These are phyloP conservation scores for Ormia ochracea DNA, from an alignment of 2,888 invertebrate species.

Conservation along the genomic window DNA sequence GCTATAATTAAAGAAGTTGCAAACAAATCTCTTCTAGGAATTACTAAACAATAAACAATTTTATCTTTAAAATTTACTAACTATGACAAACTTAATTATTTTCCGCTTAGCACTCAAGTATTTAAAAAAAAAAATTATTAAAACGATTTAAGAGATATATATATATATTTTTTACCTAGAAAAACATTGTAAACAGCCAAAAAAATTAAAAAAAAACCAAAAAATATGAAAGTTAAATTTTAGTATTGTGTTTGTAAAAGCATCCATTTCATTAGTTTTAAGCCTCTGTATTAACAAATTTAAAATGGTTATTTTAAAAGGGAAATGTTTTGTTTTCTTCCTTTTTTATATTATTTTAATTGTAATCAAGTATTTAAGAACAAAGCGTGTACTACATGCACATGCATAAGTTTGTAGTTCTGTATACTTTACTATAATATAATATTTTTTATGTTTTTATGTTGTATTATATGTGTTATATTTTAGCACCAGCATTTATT, in stretches of 20 bases:
- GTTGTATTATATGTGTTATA: slow-evolving; percentile 41
- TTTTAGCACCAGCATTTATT: slow-evolving; percentile 60
- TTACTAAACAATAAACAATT: background rate
- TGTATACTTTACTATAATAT: background rate
- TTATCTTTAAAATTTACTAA: slow-evolving; percentile 45
- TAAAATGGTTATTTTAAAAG: slow-evolving; percentile 32
- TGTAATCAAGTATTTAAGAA: slow-evolving; percentile 19
- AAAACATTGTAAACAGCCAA: too few species aligned
- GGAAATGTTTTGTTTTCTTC: slow-evolving; percentile 33
- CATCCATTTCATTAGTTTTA: slow-evolving; percentile 40
- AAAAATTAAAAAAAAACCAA: too few species aligned
- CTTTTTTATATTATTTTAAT: slow-evolving; percentile 26
- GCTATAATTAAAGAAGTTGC: slow-evolving; percentile 33
- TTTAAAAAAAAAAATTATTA: too few species aligned
- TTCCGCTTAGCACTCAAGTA: slow-evolving; percentile 41
- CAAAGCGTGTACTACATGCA: too few species aligned
- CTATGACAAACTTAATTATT: slow-evolving; percentile 31
- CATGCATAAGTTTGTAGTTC: background rate
- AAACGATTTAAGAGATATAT: too few species aligned
- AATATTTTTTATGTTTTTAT: background rate
- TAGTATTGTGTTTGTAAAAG: slow-evolving; percentile 11
- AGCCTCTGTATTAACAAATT: slow-evolving; percentile 15
- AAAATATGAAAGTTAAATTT: too few species aligned
- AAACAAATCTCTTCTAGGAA: slow-evolving; percentile 27
- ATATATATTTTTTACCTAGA: too few species aligned